phyloP scores from a whole-genome alignment of 2,888 invertebrate species.

The Cotesia congregata region DNA sequence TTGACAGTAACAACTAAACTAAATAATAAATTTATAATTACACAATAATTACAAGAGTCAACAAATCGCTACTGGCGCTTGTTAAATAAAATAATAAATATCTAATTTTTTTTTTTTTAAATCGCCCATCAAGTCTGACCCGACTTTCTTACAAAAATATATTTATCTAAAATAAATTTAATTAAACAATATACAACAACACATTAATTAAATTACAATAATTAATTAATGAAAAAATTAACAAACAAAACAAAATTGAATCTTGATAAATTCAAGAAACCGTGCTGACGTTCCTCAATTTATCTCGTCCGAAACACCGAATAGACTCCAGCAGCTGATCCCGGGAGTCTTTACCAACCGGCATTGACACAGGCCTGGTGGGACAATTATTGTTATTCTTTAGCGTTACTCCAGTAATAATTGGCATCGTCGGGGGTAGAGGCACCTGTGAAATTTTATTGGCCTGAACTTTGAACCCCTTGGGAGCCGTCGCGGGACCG shows the following conservation, averaged over 20 bases:
- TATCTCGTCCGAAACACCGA: conserved; percentile 73
- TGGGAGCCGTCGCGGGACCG: conserved; percentile 54
- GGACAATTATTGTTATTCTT: conserved; percentile 56
- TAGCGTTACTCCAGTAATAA: conserved; percentile 66
- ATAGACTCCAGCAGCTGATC: conserved; percentile 81
- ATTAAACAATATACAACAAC: not conserved
- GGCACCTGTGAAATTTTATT: conserved; percentile 45
- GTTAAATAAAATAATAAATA: not conserved
- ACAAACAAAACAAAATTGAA: conserved; percentile 14
- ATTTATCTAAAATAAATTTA: not conserved
- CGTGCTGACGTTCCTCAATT: conserved; percentile 59
- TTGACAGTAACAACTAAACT: conserved; percentile 3
- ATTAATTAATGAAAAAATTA: conserved; percentile 20
- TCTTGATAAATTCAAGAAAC: conserved; percentile 39
- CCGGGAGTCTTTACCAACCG: conserved; percentile 72
- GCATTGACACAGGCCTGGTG: conserved; percentile 56
- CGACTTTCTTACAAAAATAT: not conserved
- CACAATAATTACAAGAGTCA: conserved; percentile 1
- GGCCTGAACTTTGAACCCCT: conserved; percentile 54
- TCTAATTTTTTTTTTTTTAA: too few species aligned
- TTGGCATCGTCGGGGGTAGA: conserved; percentile 64
- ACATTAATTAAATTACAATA: not conserved
- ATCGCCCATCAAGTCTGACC: too few species aligned
- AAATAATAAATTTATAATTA: not conserved
- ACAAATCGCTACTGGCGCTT: conserved; percentile 11